Evolutionary conservation across 2,113 vertebrate genomes (phyloP).

Genomic region (Ellobius talpinus): DNA sequence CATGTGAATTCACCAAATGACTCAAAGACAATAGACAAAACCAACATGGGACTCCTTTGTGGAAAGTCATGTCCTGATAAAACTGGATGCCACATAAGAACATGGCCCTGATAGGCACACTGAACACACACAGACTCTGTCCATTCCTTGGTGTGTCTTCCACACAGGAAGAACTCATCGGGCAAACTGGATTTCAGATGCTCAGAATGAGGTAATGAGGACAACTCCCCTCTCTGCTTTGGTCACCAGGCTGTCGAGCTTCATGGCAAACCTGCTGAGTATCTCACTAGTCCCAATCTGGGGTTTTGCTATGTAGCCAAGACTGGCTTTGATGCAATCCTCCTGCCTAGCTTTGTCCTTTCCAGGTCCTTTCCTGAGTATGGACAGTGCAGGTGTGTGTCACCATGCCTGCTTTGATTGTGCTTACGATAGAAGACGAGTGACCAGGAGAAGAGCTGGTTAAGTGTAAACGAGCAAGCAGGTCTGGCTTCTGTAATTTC

Average conservation of each 20-base stretch:
- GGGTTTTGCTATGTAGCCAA: not conserved
- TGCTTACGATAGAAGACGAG: not conserved
- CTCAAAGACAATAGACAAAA: not conserved
- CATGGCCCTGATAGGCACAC: rapidly evolving
- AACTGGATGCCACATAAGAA: rapidly evolving
- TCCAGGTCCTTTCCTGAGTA: not conserved
- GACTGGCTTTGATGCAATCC: not conserved
- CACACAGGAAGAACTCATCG: rapidly evolving
- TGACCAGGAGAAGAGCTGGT: not conserved
- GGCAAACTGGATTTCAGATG: not conserved
- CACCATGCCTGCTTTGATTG: not conserved
- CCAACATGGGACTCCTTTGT: too few species aligned
- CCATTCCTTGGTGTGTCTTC: not conserved
- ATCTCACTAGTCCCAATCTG: not conserved
- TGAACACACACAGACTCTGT: not conserved
- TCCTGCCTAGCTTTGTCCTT: not conserved
- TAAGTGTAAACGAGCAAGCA: not conserved
- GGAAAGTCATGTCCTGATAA: not conserved
- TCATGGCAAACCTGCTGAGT: not conserved
- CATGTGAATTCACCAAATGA: not conserved
- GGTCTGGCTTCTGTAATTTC: not conserved
- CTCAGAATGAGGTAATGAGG: not conserved
- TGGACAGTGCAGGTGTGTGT: not conserved
- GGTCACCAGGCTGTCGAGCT: not conserved
- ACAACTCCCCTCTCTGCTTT: not conserved